Conservation (phyloP, 2,797 vertebrate species). For the Petrocephalus sullivani region DNA sequence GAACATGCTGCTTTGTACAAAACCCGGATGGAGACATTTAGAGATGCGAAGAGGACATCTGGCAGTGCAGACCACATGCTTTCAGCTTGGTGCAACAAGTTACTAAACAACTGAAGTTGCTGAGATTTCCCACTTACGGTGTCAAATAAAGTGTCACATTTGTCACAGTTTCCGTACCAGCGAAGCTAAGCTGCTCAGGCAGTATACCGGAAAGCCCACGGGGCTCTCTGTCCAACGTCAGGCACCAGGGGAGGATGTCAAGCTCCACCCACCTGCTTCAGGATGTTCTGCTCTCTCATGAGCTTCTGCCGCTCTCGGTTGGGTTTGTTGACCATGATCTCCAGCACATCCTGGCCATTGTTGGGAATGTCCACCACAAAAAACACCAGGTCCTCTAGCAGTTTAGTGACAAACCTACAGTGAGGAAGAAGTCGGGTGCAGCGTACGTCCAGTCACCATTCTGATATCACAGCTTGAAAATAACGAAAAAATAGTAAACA, state of each 20-base stretch:
- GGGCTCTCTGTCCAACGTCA: background rate
- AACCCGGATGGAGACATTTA: background rate
- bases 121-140: background rate
- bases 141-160: background rate
- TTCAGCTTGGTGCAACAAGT: background rate
- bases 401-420: slow-evolving; percentile 86
- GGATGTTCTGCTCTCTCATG: slow-evolving; percentile 98
- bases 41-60: background rate
- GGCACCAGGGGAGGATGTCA: background rate
- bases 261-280: slow-evolving; percentile 77
- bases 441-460: background rate
- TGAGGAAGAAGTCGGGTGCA: no score
- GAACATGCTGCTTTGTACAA: background rate
- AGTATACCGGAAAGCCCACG: background rate
- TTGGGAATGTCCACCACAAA: slow-evolving; percentile 97
- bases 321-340: slow-evolving; percentile 96
- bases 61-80: background rate
- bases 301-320: slow-evolving; percentile 94
- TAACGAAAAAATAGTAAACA: background rate
- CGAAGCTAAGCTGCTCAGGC: background rate
- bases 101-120: background rate
- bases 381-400: slow-evolving; percentile 93
- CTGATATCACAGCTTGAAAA: background rate
- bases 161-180: background rate
- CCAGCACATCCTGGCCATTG: slow-evolving; percentile 90